phyloP scores from a whole-genome alignment of 2,888 invertebrate genomes.

The Phytoseiulus persimilis region DNA sequence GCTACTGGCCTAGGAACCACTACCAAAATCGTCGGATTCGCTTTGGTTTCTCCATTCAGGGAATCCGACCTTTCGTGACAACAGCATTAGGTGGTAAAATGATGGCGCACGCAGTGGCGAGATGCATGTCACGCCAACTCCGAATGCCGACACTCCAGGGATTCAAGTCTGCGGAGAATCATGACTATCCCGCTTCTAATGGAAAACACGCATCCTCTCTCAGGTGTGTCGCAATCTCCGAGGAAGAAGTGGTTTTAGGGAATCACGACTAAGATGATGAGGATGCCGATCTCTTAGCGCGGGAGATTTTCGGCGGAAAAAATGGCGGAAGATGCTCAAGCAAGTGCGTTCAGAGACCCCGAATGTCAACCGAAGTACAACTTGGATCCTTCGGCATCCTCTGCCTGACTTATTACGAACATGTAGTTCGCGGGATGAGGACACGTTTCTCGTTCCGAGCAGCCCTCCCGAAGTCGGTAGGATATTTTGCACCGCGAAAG shows the following conservation, averaged over 20 bases:
- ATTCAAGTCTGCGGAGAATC: not conserved
- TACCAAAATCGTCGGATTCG: not conserved
- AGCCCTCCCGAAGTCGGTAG: too few relatives aligned
- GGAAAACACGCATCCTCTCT: not conserved
- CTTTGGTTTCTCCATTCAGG: not conserved
- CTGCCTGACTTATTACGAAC: too few relatives aligned
- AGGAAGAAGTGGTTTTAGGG: not conserved
- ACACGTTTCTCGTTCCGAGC: not conserved
- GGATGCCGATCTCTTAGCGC: too few relatives aligned
- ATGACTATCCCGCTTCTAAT: not conserved
- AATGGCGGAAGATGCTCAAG: too few relatives aligned
- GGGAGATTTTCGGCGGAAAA: too few relatives aligned
- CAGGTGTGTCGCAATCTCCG: not conserved
- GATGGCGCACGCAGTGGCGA: not conserved
- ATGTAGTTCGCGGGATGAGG: too few relatives aligned
- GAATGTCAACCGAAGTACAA: too few relatives aligned
- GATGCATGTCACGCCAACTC: not conserved
- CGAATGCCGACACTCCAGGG: not conserved
- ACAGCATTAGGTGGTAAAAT: not conserved
- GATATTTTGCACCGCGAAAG: not conserved
- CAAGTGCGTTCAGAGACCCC: too few relatives aligned
- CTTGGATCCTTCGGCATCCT: too few relatives aligned
- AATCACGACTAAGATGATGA: too few relatives aligned
- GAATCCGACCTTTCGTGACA: not conserved
- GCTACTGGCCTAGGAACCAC: not conserved